Base-by-base conservation (phyloP, 2,113 vertebrate genomes). In the Indicator maculatus region DNA sequence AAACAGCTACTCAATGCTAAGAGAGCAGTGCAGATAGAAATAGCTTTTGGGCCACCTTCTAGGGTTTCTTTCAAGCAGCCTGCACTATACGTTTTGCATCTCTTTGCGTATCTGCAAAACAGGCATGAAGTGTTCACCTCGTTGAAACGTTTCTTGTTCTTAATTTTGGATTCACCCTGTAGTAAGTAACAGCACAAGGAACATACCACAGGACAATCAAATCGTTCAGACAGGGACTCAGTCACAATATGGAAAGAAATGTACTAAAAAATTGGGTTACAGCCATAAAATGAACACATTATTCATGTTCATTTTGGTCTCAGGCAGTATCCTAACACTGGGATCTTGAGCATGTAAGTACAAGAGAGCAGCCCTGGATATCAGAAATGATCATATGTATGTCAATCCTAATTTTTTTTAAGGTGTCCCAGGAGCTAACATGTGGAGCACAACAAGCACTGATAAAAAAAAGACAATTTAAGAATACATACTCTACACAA, bases 1-100 rank as follows among this genome's bases (percentile, higher is more conserved):
- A 15, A 53, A 16, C 4, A 0, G 9, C 24, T 20, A 1, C 64
- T 31, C 3, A 3, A 5, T 58, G 0, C 58, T 1, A 41, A 4
- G 52, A 8, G 12, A 55, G 8, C 3, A 0, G 30, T 1, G 3
- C 20, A 3, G 38, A 12, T 14, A 33, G 6, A n/a, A 47, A 4
- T 2, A 9, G 16, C n/a, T 31, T 6, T 30, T 2, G 8, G 66
- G 74, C 31, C 67, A 12, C 55, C 23, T 8, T 11, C 45, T 1
- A 3, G 50, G 12, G 21, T 45, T 66, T 30, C 11, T 0, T 23
- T 23, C 36, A 9, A 44, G 19, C 38, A 18, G n/a, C 50, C 53
- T 17, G 1, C 31, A 56, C 10, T 4, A 0, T 2, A 2, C 11
- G 27, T 61, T 60, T 75, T 12, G 4, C 36, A 36, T 7, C 16